Conservation (phyloP, 2,797 vertebrate genomes). For the Sebastes hubbsi region DNA sequence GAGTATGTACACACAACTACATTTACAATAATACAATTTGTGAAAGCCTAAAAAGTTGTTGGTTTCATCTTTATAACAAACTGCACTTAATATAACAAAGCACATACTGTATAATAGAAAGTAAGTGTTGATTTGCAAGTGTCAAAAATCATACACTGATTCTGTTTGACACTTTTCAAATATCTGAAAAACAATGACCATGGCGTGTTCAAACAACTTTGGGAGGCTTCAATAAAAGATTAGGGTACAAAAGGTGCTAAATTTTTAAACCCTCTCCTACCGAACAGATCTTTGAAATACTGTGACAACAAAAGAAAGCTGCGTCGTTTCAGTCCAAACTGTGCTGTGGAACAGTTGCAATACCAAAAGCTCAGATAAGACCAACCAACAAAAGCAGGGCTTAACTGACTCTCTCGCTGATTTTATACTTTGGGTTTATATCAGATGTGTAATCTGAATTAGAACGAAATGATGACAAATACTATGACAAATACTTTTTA, state of each 20-base stretch:
- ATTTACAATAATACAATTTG: conserved; percentile 83
- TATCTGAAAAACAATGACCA: conserved; percentile 45
- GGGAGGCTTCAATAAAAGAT: conserved; percentile 32
- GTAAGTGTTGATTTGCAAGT: conserved; percentile 49
- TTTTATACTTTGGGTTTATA: neutral
- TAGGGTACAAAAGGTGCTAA: conserved; percentile 20
- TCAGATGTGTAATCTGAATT: conserved; percentile 11
- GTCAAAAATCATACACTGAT: conserved; percentile 38
- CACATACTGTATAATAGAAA: conserved; percentile 60
- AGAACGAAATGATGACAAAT: neutral
- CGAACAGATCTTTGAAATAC: conserved; percentile 45
- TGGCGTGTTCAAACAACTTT: conserved; percentile 29
- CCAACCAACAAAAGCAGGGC: conserved; percentile 3
- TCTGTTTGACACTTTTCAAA: conserved; percentile 59
- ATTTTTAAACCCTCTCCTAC: conserved; percentile 19
- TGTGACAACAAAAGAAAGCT: conserved; percentile 26
- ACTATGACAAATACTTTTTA: too few relatives aligned
- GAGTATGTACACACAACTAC: conserved; percentile 82
- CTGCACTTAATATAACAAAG: conserved; percentile 78
- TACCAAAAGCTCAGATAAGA: conserved; percentile 14
- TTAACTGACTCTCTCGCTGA: neutral
- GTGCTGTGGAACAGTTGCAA: neutral
- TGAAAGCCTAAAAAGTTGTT: conserved; percentile 69
- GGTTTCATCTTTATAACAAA: conserved; percentile 69
- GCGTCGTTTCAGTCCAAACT: conserved; percentile 19